phyloP scores from a whole-genome alignment of 2,797 vertebrate species.

The Clamator glandarius region DNA sequence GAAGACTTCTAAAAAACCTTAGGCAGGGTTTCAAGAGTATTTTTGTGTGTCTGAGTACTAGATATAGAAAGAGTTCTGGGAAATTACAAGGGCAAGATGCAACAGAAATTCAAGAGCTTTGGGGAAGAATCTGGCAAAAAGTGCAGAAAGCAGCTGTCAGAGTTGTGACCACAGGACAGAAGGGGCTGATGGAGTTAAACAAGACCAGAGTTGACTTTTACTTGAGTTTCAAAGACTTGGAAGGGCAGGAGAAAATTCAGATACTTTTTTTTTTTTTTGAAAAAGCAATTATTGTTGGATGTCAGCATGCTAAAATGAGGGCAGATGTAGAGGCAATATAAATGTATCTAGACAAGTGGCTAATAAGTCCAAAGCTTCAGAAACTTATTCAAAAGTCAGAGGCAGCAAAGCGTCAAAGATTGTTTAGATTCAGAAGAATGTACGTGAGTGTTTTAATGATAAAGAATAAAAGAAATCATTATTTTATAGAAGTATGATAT shows the following conservation, averaged over 20 bases:
- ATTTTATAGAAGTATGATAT: not conserved
- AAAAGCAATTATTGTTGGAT: not conserved
- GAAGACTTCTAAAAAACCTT: not conserved
- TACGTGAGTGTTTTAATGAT: not conserved
- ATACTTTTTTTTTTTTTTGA: not conserved
- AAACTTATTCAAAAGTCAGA: not conserved
- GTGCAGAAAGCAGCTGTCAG: not conserved
- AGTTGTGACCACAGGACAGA: not conserved
- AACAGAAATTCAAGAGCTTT: not conserved
- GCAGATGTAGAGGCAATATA: not conserved
- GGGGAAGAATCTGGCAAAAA: not conserved
- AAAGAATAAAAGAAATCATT: not conserved
- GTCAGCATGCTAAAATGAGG: not conserved
- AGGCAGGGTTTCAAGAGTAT: not conserved
- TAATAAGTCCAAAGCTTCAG: not conserved
- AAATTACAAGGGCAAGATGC: not conserved
- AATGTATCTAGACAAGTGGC: not conserved
- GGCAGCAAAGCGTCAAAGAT: not conserved
- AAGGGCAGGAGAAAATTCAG: not conserved
- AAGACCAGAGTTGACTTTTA: not conserved
- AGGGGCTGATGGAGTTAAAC: not conserved
- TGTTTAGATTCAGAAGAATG: not conserved
- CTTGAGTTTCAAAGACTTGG: not conserved
- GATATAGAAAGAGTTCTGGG: not conserved
- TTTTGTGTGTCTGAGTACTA: not conserved